Evolutionary conservation across 1,140 invertebrate genomes (phyloP).

Genomic region (Acromyrmex charruanus): DNA sequence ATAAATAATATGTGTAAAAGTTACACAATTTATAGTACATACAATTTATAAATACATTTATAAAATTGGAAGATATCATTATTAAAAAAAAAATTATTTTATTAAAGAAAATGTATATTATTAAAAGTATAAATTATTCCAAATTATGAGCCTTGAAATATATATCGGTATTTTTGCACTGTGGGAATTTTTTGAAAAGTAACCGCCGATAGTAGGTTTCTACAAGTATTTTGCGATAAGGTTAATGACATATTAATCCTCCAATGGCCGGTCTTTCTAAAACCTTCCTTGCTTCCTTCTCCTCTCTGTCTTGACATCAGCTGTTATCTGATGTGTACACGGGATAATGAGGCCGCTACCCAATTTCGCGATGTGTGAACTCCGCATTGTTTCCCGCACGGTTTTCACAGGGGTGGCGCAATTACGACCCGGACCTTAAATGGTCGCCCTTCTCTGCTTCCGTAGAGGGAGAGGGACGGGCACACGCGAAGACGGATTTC

Average conservation of each 20-base stretch:
- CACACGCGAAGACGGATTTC: conserved; percentile 63
- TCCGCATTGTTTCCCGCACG: conserved; percentile 57
- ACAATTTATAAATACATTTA: too few species aligned
- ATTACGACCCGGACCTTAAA: conserved; percentile 58
- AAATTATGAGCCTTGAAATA: neutral
- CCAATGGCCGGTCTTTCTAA: neutral
- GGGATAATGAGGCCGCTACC: conserved; percentile 56
- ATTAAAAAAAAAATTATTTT: too few species aligned
- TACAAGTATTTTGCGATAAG: neutral
- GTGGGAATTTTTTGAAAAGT: conserved; percentile 38
- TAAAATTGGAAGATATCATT: too few species aligned
- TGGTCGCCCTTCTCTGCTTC: neutral
- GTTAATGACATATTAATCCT: conserved; percentile 59
- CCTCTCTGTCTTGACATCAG: conserved; percentile 13
- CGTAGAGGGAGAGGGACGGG: neutral
- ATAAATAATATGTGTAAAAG: too few species aligned
- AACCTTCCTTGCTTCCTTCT: neutral
- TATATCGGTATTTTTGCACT: neutral
- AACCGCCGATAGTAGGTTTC: neutral
- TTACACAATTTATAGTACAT: too few species aligned
- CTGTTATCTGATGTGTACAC: conserved; percentile 32
- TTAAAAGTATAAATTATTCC: too few species aligned
- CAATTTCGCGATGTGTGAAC: conserved; percentile 61
- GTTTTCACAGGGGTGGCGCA: conserved; percentile 55
- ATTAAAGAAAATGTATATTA: too few species aligned